phyloP scores from a whole-genome alignment of 35 echinoderm and acorn worm species.

The Lytechinus variegatus region DNA sequence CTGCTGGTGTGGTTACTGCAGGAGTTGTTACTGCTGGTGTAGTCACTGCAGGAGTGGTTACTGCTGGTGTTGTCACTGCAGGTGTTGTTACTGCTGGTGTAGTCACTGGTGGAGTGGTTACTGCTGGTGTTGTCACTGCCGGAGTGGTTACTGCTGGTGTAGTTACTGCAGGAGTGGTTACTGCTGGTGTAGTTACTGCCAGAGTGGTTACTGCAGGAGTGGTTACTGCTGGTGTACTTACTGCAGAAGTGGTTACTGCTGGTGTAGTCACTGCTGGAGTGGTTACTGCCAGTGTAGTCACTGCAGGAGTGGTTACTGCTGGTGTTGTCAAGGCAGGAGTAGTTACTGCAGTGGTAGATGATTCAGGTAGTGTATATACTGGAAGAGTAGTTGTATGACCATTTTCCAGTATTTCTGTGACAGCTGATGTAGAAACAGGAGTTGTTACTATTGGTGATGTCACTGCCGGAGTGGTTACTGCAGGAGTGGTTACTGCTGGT shows the following conservation, averaged over 20 bases:
- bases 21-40: conserved; percentile 8
- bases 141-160: neutral
- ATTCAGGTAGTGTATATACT: no score
- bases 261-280: neutral
- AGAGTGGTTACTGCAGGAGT: neutral
- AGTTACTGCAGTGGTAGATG: no score
- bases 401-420: no score
- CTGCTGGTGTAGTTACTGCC: neutral
- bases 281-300: neutral
- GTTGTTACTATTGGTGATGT: neutral
- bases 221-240: neutral
- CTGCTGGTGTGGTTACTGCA: neutral
- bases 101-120: neutral
- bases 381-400: no score
- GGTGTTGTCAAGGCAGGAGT: neutral
- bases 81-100: neutral
- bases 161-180: neutral
- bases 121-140: neutral
- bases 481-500: neutral
- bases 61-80: neutral
- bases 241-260: no score
- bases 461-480: neutral
- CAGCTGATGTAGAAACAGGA: no score
- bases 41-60: neutral
- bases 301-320: neutral